Base-by-base conservation (phyloP, 1,140 invertebrate genomes). In the Magallana gigas region DNA sequence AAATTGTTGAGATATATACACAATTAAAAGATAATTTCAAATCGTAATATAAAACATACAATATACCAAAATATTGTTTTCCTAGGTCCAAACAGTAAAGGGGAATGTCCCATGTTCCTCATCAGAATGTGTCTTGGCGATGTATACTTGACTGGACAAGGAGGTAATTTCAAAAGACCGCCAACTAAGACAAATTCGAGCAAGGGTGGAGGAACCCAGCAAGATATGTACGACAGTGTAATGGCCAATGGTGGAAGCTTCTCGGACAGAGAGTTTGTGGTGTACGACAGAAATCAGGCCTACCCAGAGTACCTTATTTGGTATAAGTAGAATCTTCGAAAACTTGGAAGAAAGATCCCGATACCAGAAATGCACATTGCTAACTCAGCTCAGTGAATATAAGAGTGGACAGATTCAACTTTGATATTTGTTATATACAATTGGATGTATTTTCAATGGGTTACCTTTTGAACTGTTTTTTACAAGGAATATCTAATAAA, bases 41-140 rank as follows among this genome's bases (percentile, higher is more conserved):
- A 48, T 48, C 36, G 36, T 48, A 48, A 48, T 23, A 23, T 23
- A 23, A 23, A 23, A 23, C 23, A 23, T 23, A 23, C 23, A 48
- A 4, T 5, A 48, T 48, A 48, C 36, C 36, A 48, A 48, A 4
- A 4, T 48, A 48, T 48, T 48, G 1, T 48, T 7, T 76, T 76
- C 11, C 8, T 76, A 76, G 68, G 68, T 12, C 23, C 68, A 29
- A 76, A 76, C 23, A 8, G 36, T 8, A 76, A 36, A n/a, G 87
- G 84, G 23, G 36, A 87, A n/a, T 76, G 85, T 16, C 87, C 85
- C 48, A 88, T 88, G 87, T 88, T 88, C 48, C 81, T 88, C 3
- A 71, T 88, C 23, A 88, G 87, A 83, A 83, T 86, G 48, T 83
- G 85, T 60, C 87, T 88, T 23, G 87, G 87, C 8, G 87, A 88